Evolutionary conservation across 37 sponge, comb jelly and placozoan species (phyloP).

Genomic region (Cladorhizidae sp.): DNA sequence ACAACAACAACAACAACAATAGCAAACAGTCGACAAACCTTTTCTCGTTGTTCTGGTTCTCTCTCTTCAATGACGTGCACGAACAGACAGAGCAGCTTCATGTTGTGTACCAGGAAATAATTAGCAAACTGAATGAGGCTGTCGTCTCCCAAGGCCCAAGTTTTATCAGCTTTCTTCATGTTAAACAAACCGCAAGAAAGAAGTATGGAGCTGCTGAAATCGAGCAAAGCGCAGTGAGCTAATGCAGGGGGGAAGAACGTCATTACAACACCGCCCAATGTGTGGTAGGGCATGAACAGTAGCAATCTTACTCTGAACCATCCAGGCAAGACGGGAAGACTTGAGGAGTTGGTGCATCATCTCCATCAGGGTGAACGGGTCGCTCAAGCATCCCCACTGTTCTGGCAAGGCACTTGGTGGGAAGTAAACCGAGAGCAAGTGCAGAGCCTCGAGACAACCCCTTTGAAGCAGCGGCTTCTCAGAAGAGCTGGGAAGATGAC

Average conservation of each 20-base stretch:
- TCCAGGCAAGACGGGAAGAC: slow-evolving; percentile 35
- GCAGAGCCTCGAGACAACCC: slow-evolving; percentile 66
- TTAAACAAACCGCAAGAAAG: slow-evolving; percentile 43
- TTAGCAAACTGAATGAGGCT: slow-evolving; percentile 14
- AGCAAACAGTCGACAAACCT: slow-evolving; percentile 20
- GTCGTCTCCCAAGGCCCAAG: slow-evolving; percentile 15
- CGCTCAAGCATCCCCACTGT: slow-evolving; percentile 45
- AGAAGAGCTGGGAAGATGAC: slow-evolving; percentile 20
- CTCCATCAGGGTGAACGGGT: slow-evolving; percentile 8
- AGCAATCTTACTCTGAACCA: slow-evolving; percentile 25
- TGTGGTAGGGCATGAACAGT: background rate
- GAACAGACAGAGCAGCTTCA: slow-evolving; percentile 57
- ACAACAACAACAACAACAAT: background rate
- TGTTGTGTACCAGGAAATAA: slow-evolving; percentile 43
- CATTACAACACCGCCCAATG: background rate
- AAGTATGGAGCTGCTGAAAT: slow-evolving; percentile 28
- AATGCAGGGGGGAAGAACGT: background rate
- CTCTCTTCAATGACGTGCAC: slow-evolving; percentile 66
- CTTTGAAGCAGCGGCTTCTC: slow-evolving; percentile 28
- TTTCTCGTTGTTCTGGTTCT: slow-evolving; percentile 53
- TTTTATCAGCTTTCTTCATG: slow-evolving; percentile 23
- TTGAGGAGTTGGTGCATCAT: slow-evolving; percentile 20
- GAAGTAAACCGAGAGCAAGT: slow-evolving; percentile 28
- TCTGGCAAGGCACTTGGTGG: slow-evolving; percentile 58
- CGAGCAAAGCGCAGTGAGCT: slow-evolving; percentile 51